phyloP scores from a whole-genome alignment of 2,888 invertebrate genomes.

The Drosophila neotestacea region DNA sequence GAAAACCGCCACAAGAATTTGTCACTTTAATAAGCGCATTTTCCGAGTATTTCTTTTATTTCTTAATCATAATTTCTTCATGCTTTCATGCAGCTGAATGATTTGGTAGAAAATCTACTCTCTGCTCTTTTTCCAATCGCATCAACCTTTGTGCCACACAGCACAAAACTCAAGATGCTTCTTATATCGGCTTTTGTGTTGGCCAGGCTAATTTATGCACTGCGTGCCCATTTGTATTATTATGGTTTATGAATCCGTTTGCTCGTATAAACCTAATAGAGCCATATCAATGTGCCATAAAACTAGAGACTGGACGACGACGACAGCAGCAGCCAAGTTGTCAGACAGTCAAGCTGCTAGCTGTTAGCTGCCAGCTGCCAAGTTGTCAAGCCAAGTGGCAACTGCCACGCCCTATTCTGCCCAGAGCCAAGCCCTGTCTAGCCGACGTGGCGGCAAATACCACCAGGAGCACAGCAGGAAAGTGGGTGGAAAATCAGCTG shows the following conservation, averaged over 20 bases:
- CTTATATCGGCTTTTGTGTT: conserved; percentile 41
- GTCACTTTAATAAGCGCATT: conserved; percentile 78
- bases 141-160: conserved; percentile 42
- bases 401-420: conserved; percentile 48
- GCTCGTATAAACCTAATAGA: conserved; percentile 74
- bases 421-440: conserved; percentile 64
- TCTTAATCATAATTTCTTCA: conserved; percentile 10
- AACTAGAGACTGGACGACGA: conserved; percentile 45
- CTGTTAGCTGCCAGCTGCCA: conserved; percentile 31
- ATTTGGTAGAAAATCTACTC: conserved; percentile 46
- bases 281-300: conserved; percentile 75
- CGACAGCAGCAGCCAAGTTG: conserved; percentile 3
- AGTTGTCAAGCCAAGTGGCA: conserved; percentile 43
- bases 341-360: conserved; percentile 1
- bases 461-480: conserved; percentile 3
- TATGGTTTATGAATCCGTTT: conserved; percentile 69
- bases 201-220: conserved; percentile 67
- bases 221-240: conserved; percentile 64
- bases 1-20: conserved; percentile 63
- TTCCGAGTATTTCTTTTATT: conserved; percentile 33
- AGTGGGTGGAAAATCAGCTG: conserved; percentile 62
- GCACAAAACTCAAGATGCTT: conserved; percentile 25
- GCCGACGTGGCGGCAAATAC: conserved; percentile 61
- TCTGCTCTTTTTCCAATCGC: conserved; percentile 2
- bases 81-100: conserved; percentile 42